phyloP scores from a whole-genome alignment of 1,140 invertebrate genomes.

The Cotesia glomerata region DNA sequence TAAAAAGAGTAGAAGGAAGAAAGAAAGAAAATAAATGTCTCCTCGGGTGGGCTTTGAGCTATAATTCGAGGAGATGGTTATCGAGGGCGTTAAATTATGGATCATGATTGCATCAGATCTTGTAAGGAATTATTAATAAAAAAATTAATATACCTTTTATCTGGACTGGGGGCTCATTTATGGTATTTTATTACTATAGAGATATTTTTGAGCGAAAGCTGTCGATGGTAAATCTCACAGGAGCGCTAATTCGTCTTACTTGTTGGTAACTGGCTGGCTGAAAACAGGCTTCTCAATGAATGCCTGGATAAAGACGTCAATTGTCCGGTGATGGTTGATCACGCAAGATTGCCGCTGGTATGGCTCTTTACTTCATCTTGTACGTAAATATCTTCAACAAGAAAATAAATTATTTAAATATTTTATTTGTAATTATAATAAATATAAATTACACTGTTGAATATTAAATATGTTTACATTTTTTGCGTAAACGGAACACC shows the following conservation, averaged over 20 bases:
- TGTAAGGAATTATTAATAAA: neutral
- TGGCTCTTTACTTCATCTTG: neutral
- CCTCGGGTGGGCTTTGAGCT: neutral
- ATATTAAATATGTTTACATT: too few relatives aligned
- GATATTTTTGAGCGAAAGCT: neutral
- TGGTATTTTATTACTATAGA: neutral
- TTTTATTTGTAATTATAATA: too few relatives aligned
- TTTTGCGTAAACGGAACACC: too few relatives aligned
- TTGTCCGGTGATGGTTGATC: slow-evolving; percentile 23
- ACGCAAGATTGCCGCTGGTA: slow-evolving; percentile 14
- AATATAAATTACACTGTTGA: too few relatives aligned
- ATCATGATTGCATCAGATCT: slow-evolving; percentile 6
- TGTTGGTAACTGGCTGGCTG: neutral
- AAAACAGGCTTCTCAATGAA: slow-evolving; percentile 17
- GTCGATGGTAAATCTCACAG: slow-evolving; percentile 15
- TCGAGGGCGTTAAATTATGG: slow-evolving; percentile 31
- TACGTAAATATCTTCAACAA: neutral
- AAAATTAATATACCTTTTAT: too few relatives aligned
- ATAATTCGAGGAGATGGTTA: slow-evolving; percentile 4
- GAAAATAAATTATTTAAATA: neutral
- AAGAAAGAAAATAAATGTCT: slow-evolving; percentile 1
- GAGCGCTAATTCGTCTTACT: slow-evolving; percentile 24
- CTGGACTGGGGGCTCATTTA: too few relatives aligned
- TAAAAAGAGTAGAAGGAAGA: neutral
- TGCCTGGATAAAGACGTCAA: slow-evolving; percentile 33